Base-by-base conservation (phyloP, 2,113 vertebrate genomes). In the Typhlomys cinereus region DNA sequence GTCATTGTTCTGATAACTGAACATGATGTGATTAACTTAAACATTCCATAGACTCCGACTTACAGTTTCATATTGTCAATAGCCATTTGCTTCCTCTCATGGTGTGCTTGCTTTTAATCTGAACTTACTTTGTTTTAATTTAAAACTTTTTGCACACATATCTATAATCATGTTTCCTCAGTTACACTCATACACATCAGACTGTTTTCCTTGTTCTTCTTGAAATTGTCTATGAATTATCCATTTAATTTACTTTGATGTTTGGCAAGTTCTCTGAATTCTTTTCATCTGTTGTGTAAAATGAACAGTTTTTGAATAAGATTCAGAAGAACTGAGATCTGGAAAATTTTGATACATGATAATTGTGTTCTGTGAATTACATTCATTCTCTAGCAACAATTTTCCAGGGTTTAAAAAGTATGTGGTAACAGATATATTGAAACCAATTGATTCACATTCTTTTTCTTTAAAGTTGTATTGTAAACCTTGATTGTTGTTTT, bases 161-260 rank as follows among this genome's bases (percentile, higher is more conserved):
- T 74, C 15, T 76, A 83, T 89, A 75, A 81, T 93, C 79, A 81
- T 95, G 61, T 90, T 93, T 96, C 71, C 75, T 84, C 61, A 93
- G 96, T 89, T 94, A 92, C 84, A 86, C 89, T 89, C 85, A 89
- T 94, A 96, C 95, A 79, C 70, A 61, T 31, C 62, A 95, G 48
- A 84, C 76, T 48, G 61, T 87, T 95, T 83, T 82, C n/a, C 31
- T 87, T 74, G 36, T 20, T 90, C 92, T 85, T 48, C 29, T 80
- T 70, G 27, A 89, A 89, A 89, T 9, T 31, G 46, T 29, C 2
- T 34, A 70, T 90, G 84, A 93, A 87, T 94, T 92, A 12, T 31
- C 76, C 36, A 95, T 83, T 69, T 64, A 64, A 89, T 74, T 93
- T 41, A 69, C 84, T 94, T 89, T 95, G 94, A 95, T 92, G 44